phyloP scores from a whole-genome alignment of 2,888 invertebrate genomes.

The Synergus japonicus region DNA sequence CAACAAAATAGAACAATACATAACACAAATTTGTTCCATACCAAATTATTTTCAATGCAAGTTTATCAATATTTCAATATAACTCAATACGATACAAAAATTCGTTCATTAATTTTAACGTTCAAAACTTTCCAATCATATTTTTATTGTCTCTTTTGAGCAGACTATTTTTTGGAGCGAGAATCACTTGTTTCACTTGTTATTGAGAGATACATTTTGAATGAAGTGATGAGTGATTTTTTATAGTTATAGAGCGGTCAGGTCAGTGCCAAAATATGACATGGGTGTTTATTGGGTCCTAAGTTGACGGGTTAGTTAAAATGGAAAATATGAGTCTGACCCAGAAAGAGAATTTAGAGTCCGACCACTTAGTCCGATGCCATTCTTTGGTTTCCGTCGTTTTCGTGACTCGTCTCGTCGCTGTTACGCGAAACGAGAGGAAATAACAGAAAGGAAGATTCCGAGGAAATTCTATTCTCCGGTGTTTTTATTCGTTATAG shows the following conservation, averaged over 20 bases:
- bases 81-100: too few relatives aligned
- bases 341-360: slow-evolving; percentile 50
- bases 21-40: too few relatives aligned
- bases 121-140: too few relatives aligned
- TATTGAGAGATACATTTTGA: slow-evolving; percentile 2
- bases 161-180: neutral
- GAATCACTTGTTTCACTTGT: neutral
- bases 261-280: slow-evolving; percentile 44
- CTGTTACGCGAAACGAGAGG: slow-evolving; percentile 42
- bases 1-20: too few relatives aligned
- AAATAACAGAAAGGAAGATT: slow-evolving; percentile 45
- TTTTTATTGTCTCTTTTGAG: neutral
- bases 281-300: slow-evolving; percentile 51
- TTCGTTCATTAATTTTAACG: too few relatives aligned
- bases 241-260: neutral
- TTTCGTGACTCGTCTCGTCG: slow-evolving; percentile 42
- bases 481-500: slow-evolving; percentile 15
- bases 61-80: too few relatives aligned
- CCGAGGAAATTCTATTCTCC: slow-evolving; percentile 29
- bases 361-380: slow-evolving; percentile 47
- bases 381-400: slow-evolving; percentile 47
- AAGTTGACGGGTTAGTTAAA: slow-evolving; percentile 48
- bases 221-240: slow-evolving; percentile 14
- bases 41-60: too few relatives aligned
- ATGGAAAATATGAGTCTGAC: slow-evolving; percentile 52